Evolutionary conservation across 2,113 vertebrate species (phyloP).

Genomic region (Fulica atra): DNA sequence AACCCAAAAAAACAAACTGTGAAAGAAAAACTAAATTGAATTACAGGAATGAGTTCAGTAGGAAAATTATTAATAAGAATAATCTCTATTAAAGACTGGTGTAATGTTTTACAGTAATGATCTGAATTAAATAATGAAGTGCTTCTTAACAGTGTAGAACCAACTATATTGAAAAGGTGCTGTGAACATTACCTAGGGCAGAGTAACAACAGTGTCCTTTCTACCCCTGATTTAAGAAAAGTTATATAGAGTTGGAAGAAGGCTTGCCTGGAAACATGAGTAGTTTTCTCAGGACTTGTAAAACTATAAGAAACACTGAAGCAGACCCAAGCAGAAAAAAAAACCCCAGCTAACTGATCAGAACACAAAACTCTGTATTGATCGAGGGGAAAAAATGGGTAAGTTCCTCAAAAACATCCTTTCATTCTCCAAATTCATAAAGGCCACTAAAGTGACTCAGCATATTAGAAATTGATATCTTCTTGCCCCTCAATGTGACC

Average conservation of each 20-base stretch:
- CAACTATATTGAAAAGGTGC: not conserved
- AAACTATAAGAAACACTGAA: not conserved
- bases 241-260: rapidly evolving
- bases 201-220: not conserved
- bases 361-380: not conserved
- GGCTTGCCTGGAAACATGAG: not conserved
- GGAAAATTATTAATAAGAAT: not conserved
- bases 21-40: not conserved
- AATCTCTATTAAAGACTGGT: not conserved
- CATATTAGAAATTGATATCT: not conserved
- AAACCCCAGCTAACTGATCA: not conserved
- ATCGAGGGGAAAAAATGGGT: rapidly evolving
- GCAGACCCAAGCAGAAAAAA: not conserved
- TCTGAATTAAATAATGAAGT: not conserved
- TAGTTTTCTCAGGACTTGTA: not conserved
- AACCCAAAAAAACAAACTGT: not conserved
- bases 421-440: not conserved
- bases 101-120: not conserved
- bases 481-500: not conserved
- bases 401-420: not conserved
- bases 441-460: not conserved
- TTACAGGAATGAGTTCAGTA: not conserved
- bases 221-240: not conserved
- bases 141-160: rapidly evolving
- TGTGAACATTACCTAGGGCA: not conserved